A percentile compares a stretch with the other conserved stretches of the same genome.
These are phyloP conservation scores for Phalacrocorax aristotelis DNA, from an alignment of 2,113 vertebrate species.

Conservation along the genomic window DNA sequence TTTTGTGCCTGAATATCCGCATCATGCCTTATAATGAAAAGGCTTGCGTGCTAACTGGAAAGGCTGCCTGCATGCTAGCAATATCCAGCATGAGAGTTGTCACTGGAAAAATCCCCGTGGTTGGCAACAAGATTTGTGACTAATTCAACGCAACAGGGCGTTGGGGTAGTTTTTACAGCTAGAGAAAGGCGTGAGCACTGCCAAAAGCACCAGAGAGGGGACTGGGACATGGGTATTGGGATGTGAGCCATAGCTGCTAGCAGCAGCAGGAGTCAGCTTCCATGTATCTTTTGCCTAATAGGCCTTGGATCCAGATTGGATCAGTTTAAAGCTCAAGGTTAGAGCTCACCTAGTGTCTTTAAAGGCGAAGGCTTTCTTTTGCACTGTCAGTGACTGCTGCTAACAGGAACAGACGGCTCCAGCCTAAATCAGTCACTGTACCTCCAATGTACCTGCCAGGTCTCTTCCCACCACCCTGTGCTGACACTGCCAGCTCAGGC, in stretches of 20 bases:
- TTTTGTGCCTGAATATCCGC: neutral
- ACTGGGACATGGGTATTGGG: fast-evolving
- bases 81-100: neutral
- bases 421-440: neutral
- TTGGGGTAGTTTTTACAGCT: neutral
- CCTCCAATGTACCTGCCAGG: neutral
- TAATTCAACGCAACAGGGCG: neutral
- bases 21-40: too few relatives aligned
- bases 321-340: neutral
- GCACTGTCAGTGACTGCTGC: neutral
- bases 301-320: neutral
- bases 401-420: fast-evolving
- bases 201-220: neutral
- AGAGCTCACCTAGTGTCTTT: neutral
- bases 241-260: neutral
- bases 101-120: neutral
- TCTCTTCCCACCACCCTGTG: neutral
- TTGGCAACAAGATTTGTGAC: neutral
- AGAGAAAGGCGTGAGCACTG: neutral
- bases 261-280: neutral
- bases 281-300: neutral
- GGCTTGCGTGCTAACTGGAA: neutral
- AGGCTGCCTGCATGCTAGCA: neutral
- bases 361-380: neutral
- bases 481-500: neutral